These are phyloP conservation scores for Taurulus bubalis DNA, from an alignment of 2,113 vertebrate genomes.

Conservation along the genomic window DNA sequence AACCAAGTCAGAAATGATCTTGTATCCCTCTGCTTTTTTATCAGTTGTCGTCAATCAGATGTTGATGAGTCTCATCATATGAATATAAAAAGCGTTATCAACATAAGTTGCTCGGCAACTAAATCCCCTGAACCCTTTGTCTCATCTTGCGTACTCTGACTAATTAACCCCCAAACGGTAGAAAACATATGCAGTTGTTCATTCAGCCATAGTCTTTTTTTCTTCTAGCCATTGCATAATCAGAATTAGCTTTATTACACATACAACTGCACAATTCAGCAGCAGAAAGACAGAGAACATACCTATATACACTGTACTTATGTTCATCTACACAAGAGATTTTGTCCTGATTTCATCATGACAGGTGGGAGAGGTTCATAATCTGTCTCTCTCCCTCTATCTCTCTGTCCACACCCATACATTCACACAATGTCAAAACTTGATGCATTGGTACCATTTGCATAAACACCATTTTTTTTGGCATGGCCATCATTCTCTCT, in stretches of 20 bases:
- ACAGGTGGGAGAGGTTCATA: slow-evolving; percentile 58
- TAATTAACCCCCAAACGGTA: slow-evolving; percentile 67
- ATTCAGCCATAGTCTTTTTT: slow-evolving; percentile 30
- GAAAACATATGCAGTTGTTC: slow-evolving; percentile 56
- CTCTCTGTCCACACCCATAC: slow-evolving; percentile 13
- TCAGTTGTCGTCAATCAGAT: background rate
- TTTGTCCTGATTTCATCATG: slow-evolving; percentile 74
- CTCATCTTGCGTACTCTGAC: slow-evolving; percentile 48
- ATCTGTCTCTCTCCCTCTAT: slow-evolving; percentile 29
- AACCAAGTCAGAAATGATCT: background rate
- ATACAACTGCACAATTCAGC: slow-evolving; percentile 19
- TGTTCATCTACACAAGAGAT: slow-evolving; percentile 61
- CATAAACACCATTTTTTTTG: slow-evolving; percentile 28
- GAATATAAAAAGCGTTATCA: slow-evolving; percentile 20
- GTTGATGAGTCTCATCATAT: background rate
- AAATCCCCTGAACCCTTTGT: slow-evolving; percentile 48
- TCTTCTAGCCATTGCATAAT: background rate
- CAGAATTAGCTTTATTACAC: background rate
- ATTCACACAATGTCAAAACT: slow-evolving; percentile 34
- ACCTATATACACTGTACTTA: background rate
- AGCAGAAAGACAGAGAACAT: slow-evolving; percentile 22
- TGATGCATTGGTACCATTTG: slow-evolving; percentile 35
- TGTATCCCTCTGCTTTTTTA: background rate
- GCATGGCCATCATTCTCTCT: background rate
- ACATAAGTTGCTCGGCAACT: slow-evolving; percentile 63